These are phyloP conservation scores for Cygnus buccinator DNA, from an alignment of 2,113 vertebrate genomes.

Conservation along the genomic window DNA sequence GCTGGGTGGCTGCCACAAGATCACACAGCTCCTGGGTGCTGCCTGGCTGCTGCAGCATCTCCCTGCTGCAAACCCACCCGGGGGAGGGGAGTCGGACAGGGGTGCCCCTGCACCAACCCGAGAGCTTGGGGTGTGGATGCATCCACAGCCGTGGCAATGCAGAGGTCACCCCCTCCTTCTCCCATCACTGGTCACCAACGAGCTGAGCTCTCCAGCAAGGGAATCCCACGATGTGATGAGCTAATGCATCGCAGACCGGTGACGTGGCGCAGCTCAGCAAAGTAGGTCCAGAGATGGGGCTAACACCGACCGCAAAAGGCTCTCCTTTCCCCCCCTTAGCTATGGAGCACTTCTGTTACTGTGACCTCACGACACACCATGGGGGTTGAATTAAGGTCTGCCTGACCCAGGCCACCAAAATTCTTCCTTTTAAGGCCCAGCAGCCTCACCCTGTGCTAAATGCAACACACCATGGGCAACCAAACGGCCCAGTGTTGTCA, in stretches of 20 bases:
- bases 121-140: background rate
- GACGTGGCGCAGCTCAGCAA: rapidly evolving
- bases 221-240: background rate
- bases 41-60: background rate
- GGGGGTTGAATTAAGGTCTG: background rate
- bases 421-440: background rate
- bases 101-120: background rate
- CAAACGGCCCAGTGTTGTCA: background rate
- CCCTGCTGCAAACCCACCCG: too few relatives aligned
- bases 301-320: rapidly evolving
- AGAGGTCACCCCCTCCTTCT: background rate
- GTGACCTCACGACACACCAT: background rate
- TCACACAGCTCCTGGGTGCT: background rate
- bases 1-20: background rate
- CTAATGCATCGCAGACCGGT: rapidly evolving
- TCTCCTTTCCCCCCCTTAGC: background rate
- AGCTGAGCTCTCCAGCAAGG: background rate
- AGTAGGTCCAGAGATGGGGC: background rate
- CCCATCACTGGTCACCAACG: rapidly evolving
- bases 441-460: background rate
- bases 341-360: rapidly evolving
- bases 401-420: background rate
- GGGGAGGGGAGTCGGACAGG: background rate
- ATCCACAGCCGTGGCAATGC: rapidly evolving
- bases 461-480: constrained; percentile 22